Evolutionary conservation across 2,888 invertebrate species (phyloP).

Genomic region (Drosophila percnosoma): DNA sequence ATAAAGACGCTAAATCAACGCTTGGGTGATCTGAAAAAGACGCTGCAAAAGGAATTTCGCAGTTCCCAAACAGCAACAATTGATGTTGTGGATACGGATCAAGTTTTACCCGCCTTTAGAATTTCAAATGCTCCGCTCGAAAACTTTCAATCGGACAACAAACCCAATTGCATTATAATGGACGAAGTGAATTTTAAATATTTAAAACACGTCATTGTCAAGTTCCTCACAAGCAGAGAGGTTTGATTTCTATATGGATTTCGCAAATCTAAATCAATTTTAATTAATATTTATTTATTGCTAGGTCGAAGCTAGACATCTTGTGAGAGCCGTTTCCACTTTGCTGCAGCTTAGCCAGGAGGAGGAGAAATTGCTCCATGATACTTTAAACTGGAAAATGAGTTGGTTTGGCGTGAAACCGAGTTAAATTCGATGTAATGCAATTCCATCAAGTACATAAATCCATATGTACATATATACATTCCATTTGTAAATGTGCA

Average conservation of each 20-base stretch:
- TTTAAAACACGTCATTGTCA: slow-evolving; percentile 96
- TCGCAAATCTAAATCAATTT: neutral
- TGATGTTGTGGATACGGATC: slow-evolving; percentile 59
- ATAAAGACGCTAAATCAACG: slow-evolving; percentile 95
- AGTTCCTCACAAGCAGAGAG: slow-evolving; percentile 95
- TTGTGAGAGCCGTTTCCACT: slow-evolving; percentile 94
- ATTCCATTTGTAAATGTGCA: slow-evolving; percentile 15
- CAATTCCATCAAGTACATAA: slow-evolving; percentile 33
- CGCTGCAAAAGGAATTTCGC: slow-evolving; percentile 92
- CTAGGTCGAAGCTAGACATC: slow-evolving; percentile 91
- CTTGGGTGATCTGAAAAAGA: slow-evolving; percentile 95
- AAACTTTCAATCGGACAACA: slow-evolving; percentile 55
- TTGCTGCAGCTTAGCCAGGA: slow-evolving; percentile 93
- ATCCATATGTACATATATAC: slow-evolving; percentile 44
- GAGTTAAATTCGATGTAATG: slow-evolving; percentile 86
- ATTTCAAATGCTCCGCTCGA: slow-evolving; percentile 50
- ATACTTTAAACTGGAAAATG: slow-evolving; percentile 85
- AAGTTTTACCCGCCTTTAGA: slow-evolving; percentile 48
- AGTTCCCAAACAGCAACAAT: slow-evolving; percentile 67
- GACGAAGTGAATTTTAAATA: slow-evolving; percentile 93
- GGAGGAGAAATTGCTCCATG: slow-evolving; percentile 92
- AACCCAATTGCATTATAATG: slow-evolving; percentile 81
- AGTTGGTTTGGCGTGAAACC: slow-evolving; percentile 87
- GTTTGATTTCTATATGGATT: slow-evolving; percentile 60
- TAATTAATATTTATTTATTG: slow-evolving; percentile 8